These are phyloP conservation scores for Corythoichthys haematopterus DNA, from an alignment of 2,113 vertebrate species.

Conservation along the genomic window DNA sequence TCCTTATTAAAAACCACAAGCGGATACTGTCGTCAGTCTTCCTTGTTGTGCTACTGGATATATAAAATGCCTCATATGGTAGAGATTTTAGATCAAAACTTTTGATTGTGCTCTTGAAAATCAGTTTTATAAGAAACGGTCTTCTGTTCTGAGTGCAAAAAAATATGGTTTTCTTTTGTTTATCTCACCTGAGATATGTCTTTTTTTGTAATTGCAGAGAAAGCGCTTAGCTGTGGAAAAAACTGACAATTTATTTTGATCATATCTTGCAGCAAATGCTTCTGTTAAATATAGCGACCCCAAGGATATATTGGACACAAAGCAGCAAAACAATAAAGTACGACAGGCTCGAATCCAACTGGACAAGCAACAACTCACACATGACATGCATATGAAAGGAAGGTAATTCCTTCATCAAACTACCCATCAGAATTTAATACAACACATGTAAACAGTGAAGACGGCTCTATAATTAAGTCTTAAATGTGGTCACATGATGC, in stretches of 20 bases:
- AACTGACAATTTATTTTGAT: conserved; percentile 16
- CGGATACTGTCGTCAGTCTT: background rate
- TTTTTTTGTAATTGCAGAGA: conserved; percentile 45
- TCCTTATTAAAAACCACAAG: conserved; percentile 20
- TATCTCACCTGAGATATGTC: conserved; percentile 51
- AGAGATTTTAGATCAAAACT: background rate
- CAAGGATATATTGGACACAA: conserved; percentile 19
- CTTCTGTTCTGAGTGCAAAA: conserved; percentile 35
- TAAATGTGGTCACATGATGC: background rate
- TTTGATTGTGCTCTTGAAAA: conserved; percentile 19
- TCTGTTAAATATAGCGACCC: conserved; percentile 9
- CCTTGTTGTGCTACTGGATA: background rate
- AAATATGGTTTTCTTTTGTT: conserved; percentile 63
- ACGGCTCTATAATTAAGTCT: background rate
- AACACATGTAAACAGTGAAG: background rate
- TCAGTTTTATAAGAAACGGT: conserved; percentile 22
- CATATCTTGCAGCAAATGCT: conserved; percentile 4
- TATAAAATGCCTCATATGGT: background rate
- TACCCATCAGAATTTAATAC: background rate
- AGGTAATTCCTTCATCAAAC: conserved; percentile 55
- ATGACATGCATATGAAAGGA: conserved; percentile 46
- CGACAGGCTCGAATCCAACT: conserved; percentile 47
- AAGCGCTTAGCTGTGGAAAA: conserved; percentile 29
- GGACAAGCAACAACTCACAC: conserved; percentile 49
- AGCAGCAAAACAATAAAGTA: conserved; percentile 18